Evolutionary conservation across 2,888 invertebrate species (phyloP).

Genomic region (Trypoxylon attenuatum): DNA sequence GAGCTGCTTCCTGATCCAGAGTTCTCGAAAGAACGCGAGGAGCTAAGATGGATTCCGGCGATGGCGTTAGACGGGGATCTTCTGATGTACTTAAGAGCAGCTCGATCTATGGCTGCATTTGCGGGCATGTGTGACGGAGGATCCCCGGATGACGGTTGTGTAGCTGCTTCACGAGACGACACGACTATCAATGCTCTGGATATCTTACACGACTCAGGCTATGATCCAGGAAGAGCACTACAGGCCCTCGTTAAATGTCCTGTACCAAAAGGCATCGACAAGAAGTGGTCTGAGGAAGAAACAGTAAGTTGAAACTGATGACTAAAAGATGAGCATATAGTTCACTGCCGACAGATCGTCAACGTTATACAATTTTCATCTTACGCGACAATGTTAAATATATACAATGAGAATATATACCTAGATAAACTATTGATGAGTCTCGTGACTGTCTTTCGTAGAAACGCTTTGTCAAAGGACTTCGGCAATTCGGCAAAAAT

Average conservation of each 20-base stretch:
- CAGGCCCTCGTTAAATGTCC: conserved; percentile 98
- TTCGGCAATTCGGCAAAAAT: conserved; percentile 98
- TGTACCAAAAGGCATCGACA: conserved; percentile 96
- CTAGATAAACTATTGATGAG: conserved; percentile 12
- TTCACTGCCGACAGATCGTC: background rate
- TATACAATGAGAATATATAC: too few relatives aligned
- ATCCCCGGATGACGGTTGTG: conserved; percentile 96
- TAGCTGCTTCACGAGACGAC: conserved; percentile 97
- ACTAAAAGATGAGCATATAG: background rate
- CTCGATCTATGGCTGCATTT: conserved; percentile 98
- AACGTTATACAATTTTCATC: too few relatives aligned
- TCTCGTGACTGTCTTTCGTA: conserved; percentile 59
- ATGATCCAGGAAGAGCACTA: conserved; percentile 96
- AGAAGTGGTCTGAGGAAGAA: conserved; percentile 99
- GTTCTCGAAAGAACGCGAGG: conserved; percentile 82
- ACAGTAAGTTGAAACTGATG: conserved; percentile 77
- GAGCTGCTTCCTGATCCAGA: conserved; percentile 76
- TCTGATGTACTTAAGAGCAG: conserved; percentile 97
- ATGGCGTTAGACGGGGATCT: conserved; percentile 95
- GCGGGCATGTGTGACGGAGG: conserved; percentile 99
- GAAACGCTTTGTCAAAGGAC: conserved; percentile 98
- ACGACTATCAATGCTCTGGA: conserved; percentile 98
- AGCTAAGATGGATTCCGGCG: conserved; percentile 95
- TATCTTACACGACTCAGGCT: conserved; percentile 95
- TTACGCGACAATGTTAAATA: too few relatives aligned